Conservation (phyloP, 2,113 vertebrate species). For the Vanacampus margaritifer region DNA sequence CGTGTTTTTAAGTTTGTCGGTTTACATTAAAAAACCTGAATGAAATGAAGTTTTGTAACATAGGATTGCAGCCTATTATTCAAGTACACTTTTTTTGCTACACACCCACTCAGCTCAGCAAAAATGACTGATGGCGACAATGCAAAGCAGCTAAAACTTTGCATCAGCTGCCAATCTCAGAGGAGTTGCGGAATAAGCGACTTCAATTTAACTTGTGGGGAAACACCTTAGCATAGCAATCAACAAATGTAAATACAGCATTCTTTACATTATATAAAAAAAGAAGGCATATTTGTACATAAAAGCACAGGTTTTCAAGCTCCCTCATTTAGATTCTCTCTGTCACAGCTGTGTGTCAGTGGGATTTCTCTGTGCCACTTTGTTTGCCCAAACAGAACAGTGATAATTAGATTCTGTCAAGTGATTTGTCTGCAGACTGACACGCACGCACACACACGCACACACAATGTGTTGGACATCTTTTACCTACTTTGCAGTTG, state of each 20-base stretch:
- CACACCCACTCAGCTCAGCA: no score
- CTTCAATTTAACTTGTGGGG: no score
- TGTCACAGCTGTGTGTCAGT: background rate
- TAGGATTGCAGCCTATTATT: no score
- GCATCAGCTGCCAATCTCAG: no score
- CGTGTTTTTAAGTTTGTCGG: no score
- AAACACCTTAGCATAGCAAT: background rate
- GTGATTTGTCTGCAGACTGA: constrained; percentile 1
- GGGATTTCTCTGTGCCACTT: background rate
- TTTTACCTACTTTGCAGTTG: constrained; percentile 4
- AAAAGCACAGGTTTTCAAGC: background rate
- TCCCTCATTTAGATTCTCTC: background rate
- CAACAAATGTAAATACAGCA: background rate
- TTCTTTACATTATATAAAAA: background rate
- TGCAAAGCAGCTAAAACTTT: no score
- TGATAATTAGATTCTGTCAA: constrained; percentile 6
- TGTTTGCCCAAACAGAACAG: constrained; percentile 1
- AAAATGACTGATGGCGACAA: no score
- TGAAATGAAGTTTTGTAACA: no score
- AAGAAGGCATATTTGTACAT: background rate
- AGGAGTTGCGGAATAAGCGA: no score
- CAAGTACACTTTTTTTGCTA: no score
- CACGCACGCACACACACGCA: background rate
- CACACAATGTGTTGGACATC: constrained; percentile 5
- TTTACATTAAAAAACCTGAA: no score